A percentile compares a stretch with the other conserved stretches of the same genome.
Conservation (phyloP, 1,140 invertebrate species). For the Ephestia elutella region DNA sequence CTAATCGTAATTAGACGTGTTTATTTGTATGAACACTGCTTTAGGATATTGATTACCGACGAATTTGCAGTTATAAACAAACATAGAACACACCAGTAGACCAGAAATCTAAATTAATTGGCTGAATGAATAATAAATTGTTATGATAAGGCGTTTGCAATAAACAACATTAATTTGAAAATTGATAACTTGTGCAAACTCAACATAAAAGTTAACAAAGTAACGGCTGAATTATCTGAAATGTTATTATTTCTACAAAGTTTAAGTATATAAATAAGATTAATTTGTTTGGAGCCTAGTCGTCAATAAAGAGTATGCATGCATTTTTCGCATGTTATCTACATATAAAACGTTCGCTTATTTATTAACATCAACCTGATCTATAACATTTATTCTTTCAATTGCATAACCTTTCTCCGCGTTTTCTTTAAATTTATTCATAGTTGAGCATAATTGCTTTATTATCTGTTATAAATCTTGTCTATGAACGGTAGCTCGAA, state of each 20-base stretch:
- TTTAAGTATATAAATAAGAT: too few species aligned
- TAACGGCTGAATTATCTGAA: too few species aligned
- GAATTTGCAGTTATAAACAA: not conserved
- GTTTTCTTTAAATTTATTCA: constrained; percentile 6
- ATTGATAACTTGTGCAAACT: not conserved
- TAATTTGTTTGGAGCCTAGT: too few species aligned
- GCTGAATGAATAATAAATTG: not conserved
- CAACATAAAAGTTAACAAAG: too few species aligned
- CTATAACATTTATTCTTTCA: not conserved
- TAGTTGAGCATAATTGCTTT: constrained; percentile 7
- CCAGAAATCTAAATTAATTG: not conserved
- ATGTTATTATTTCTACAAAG: too few species aligned
- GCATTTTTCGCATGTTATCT: too few species aligned
- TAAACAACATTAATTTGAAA: not conserved
- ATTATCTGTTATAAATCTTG: constrained; percentile 9
- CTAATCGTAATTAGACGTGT: too few species aligned
- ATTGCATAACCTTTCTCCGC: constrained; percentile 2
- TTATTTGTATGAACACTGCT: too few species aligned
- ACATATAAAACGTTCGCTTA: not conserved
- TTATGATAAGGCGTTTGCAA: not conserved
- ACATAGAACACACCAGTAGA: not conserved
- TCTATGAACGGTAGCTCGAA: not conserved
- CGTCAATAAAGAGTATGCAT: too few species aligned
- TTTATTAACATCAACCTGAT: not conserved
- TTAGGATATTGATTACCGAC: too few species aligned